Evolutionary conservation across 2,888 invertebrate genomes (phyloP).

Genomic region (Rhagonycha lutea): DNA sequence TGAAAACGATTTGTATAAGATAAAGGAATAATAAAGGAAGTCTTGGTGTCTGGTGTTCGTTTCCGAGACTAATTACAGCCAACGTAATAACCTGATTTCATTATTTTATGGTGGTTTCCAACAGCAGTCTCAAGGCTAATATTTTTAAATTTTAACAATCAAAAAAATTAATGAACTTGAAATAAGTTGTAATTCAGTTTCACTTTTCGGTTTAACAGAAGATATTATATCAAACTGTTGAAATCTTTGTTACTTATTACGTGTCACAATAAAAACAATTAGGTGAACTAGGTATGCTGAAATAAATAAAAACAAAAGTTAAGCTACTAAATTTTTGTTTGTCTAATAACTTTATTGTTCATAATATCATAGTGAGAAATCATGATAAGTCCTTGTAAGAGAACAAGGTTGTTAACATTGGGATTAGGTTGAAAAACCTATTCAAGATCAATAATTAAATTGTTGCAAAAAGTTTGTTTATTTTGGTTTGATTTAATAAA

Average conservation of each 20-base stretch:
- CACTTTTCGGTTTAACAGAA: background rate
- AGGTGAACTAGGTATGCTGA: background rate
- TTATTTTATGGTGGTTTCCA: conserved; percentile 23
- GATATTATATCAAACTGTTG: background rate
- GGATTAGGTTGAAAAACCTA: background rate
- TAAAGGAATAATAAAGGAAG: conserved; percentile 42
- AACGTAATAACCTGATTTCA: conserved; percentile 26
- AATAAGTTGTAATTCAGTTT: background rate
- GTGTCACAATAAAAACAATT: background rate
- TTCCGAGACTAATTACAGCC: conserved; percentile 39
- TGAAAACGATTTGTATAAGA: conserved; percentile 25
- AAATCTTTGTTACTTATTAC: background rate
- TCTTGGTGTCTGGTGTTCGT: conserved; percentile 39
- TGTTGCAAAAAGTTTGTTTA: background rate
- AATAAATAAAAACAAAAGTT: background rate
- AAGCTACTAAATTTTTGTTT: background rate
- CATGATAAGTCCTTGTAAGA: background rate
- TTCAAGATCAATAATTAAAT: background rate
- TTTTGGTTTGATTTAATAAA: background rate
- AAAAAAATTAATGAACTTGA: background rate
- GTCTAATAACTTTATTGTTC: background rate
- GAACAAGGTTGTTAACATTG: conserved; percentile 1
- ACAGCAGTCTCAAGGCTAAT: conserved; percentile 28
- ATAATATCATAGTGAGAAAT: background rate
- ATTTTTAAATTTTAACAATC: background rate